Conservation (phyloP, 2,113 vertebrate genomes). For the Thymallus thymallus region DNA sequence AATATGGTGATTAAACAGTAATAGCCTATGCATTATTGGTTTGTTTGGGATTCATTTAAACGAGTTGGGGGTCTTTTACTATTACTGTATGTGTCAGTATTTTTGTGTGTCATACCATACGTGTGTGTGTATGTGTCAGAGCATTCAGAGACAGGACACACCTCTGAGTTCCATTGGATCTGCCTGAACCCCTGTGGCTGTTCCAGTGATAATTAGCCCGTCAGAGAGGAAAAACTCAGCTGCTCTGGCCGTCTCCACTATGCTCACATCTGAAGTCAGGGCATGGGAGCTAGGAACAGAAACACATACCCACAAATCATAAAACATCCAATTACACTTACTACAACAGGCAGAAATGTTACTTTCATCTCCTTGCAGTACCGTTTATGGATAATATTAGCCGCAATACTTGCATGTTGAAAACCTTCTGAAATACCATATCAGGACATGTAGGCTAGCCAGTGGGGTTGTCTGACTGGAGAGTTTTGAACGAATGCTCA, state of each 20-base stretch:
- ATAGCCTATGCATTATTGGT: no score
- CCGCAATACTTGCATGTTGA: neutral
- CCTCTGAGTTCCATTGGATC: slow-evolving; percentile 76
- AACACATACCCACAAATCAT: neutral
- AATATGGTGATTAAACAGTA: no score
- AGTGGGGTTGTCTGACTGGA: neutral
- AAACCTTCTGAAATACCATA: neutral
- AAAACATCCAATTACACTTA: no score
- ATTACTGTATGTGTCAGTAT: no score
- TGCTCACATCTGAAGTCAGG: slow-evolving; percentile 78
- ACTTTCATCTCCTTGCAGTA: neutral
- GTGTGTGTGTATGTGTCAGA: neutral
- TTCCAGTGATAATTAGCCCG: slow-evolving; percentile 80
- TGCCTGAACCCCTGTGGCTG: slow-evolving; percentile 72
- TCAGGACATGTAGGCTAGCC: neutral
- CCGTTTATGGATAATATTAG: neutral
- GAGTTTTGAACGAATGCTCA: slow-evolving; percentile 41
- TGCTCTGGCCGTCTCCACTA: slow-evolving; percentile 74
- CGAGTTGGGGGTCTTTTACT: no score
- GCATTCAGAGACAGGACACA: slow-evolving; percentile 37
- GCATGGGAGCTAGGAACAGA: slow-evolving; percentile 76
- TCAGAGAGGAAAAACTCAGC: slow-evolving; percentile 87
- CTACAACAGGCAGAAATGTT: neutral
- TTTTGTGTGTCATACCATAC: no score
- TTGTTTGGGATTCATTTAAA: no score